phyloP scores from a whole-genome alignment of 37 sponge, comb jelly and placozoan species.

The Mnemiopsis leidyi region DNA sequence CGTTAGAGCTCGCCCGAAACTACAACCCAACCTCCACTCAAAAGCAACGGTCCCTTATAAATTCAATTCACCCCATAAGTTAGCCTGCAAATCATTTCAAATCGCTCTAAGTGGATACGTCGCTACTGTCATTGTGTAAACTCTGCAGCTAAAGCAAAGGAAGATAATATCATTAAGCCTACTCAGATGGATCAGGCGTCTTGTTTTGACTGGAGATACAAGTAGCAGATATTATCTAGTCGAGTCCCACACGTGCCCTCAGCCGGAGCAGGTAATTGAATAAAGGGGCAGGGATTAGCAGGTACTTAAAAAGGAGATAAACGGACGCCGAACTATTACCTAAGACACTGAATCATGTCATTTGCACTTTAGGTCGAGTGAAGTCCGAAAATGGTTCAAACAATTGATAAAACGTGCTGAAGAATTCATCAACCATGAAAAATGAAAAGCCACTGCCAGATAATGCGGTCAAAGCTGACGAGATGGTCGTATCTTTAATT shows the following conservation, averaged over 20 bases:
- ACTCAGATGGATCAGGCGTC: neutral
- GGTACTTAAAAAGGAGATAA: neutral
- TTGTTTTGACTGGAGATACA: neutral
- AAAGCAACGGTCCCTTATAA: too few species aligned
- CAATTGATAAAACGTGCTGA: neutral
- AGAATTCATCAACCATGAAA: neutral
- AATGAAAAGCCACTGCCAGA: neutral
- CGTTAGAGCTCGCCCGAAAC: too few species aligned
- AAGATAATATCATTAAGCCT: neutral
- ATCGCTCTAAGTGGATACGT: neutral
- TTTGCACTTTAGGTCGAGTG: neutral
- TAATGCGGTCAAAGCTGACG: neutral
- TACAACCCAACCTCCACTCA: too few species aligned
- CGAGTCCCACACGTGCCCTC: neutral
- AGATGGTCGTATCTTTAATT: neutral
- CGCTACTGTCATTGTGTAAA: neutral
- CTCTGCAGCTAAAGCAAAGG: neutral
- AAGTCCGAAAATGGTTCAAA: neutral
- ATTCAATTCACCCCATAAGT: too few species aligned
- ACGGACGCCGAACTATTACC: neutral
- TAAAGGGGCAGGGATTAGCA: neutral
- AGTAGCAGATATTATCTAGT: neutral
- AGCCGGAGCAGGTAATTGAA: neutral
- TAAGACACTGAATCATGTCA: neutral
- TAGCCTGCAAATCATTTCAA: too few species aligned